Evolutionary conservation across 2,113 vertebrate species (phyloP).

Genomic region (Orycteropus afer): DNA sequence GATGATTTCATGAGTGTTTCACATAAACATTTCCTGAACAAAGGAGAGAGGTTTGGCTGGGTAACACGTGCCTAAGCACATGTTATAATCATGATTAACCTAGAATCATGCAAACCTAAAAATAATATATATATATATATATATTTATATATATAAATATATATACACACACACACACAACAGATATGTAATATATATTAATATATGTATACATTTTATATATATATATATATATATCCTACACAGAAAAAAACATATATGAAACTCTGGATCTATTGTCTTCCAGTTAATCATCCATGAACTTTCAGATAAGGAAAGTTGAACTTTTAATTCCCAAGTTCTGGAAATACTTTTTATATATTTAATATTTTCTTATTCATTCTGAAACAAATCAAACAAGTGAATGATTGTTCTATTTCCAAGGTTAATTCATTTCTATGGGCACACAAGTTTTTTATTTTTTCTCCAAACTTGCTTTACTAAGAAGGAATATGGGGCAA

Average conservation of each 20-base stretch:
- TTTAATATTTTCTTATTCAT: background rate
- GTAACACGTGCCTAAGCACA: background rate
- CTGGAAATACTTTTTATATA: background rate
- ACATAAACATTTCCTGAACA: background rate
- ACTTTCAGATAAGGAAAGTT: background rate
- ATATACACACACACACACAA: no score
- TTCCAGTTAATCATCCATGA: background rate
- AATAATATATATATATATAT: background rate
- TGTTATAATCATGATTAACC: background rate
- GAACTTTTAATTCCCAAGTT: background rate
- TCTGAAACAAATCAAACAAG: conserved; percentile 4
- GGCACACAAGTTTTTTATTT: no score
- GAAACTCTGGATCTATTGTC: background rate
- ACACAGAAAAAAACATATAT: background rate
- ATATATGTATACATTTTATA: background rate
- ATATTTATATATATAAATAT: background rate
- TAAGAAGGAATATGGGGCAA: no score
- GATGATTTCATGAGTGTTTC: background rate
- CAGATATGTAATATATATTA: no score
- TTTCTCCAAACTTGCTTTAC: background rate
- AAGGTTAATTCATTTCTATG: background rate
- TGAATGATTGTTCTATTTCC: background rate
- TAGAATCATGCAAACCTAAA: background rate
- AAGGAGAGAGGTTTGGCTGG: background rate
- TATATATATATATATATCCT: background rate